Evolutionary conservation across 2,888 invertebrate genomes (phyloP).

Genomic region (Hololepta plana): DNA sequence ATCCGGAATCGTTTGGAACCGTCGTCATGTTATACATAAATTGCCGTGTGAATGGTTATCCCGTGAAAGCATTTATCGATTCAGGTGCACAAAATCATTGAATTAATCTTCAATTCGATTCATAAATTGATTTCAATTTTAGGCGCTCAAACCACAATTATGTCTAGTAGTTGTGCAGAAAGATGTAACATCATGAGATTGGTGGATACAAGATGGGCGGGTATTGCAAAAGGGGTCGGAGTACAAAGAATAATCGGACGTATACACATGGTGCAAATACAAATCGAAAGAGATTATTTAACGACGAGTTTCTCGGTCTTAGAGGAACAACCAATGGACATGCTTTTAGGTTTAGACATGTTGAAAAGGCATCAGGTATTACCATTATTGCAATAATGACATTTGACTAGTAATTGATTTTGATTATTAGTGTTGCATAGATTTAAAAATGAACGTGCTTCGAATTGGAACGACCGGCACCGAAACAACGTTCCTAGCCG

Average conservation of each 20-base stretch:
- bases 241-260: constrained; percentile 90
- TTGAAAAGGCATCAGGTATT: constrained; percentile 89
- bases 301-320: constrained; percentile 94
- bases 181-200: constrained; percentile 80
- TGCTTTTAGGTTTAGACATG: constrained; percentile 95
- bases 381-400: constrained; percentile 1
- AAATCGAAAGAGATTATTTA: constrained; percentile 84
- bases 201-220: constrained; percentile 86
- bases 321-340: constrained; percentile 95
- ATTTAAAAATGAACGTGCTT: constrained; percentile 72
- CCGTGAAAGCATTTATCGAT: constrained; percentile 96
- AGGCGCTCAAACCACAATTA: constrained; percentile 91
- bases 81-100: no score
- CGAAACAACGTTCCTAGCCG: constrained; percentile 73
- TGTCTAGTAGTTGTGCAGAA: constrained; percentile 92
- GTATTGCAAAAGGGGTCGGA: constrained; percentile 94
- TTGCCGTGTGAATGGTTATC: constrained; percentile 90
- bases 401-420: constrained; percentile 1
- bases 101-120: constrained; percentile 2
- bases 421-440: constrained; percentile 61
- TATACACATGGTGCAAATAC: constrained; percentile 93
- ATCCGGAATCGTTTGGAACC: constrained; percentile 95
- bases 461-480: constrained; percentile 90
- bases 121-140: constrained; percentile 8
- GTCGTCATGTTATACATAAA: constrained; percentile 97